Conservation (phyloP, 2,888 invertebrate genomes). For the Ecliptopera silaceata region DNA sequence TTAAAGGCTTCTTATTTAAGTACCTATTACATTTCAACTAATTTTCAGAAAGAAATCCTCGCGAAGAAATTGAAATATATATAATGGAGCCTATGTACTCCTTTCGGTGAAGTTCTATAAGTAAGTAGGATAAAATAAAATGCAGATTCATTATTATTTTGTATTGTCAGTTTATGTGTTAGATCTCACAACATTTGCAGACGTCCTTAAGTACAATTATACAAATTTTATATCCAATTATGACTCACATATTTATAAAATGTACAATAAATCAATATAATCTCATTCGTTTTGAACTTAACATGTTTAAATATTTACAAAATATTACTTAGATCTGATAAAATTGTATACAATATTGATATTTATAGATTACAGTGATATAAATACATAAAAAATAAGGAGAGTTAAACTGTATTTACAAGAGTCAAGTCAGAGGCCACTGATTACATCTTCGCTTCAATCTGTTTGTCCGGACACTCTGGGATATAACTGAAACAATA, state of each 20-base stretch:
- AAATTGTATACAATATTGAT: conserved; percentile 80
- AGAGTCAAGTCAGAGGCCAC: conserved; percentile 66
- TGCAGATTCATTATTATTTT: conserved; percentile 65
- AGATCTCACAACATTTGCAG: conserved; percentile 80
- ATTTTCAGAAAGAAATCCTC: too few relatives aligned
- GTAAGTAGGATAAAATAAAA: conserved; percentile 11
- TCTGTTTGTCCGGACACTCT: conserved; percentile 84
- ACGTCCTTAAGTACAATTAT: conserved; percentile 72
- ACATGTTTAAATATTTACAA: conserved; percentile 78
- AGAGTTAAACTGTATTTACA: conserved; percentile 75
- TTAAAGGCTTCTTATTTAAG: too few relatives aligned
- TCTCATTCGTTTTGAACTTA: conserved; percentile 80
- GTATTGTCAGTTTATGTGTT: conserved; percentile 82
- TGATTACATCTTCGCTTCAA: conserved; percentile 45
- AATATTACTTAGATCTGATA: conserved; percentile 77
- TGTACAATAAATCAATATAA: conserved; percentile 76
- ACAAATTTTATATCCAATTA: conserved; percentile 77
- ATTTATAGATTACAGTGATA: conserved; percentile 74
- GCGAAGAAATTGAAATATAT: too few relatives aligned
- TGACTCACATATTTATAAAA: conserved; percentile 81
- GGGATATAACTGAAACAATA: conserved; percentile 83
- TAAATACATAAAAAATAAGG: conserved; percentile 81
- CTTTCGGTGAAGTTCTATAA: neutral
- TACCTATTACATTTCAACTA: too few relatives aligned
- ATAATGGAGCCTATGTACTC: too few relatives aligned